Conservation (phyloP, 2,888 invertebrate species). For the Drosophila gaucha region DNA sequence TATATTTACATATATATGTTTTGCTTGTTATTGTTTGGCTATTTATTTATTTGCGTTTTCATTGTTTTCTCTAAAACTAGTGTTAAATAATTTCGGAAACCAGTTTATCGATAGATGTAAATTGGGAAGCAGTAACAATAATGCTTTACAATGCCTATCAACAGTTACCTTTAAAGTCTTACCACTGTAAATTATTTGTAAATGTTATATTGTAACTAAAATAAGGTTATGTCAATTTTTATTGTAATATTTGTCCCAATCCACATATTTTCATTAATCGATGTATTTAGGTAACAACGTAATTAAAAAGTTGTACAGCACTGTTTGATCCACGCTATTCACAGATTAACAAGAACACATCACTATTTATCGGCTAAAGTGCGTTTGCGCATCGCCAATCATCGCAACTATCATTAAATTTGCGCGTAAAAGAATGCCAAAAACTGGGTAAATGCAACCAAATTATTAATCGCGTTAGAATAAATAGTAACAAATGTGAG, state of each 20-base stretch:
- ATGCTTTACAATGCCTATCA: not conserved
- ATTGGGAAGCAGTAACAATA: not conserved
- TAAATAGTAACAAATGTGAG: slow-evolving; percentile 18
- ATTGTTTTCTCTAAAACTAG: slow-evolving; percentile 30
- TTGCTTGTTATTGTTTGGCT: slow-evolving; percentile 39
- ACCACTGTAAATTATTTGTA: no score
- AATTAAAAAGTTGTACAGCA: slow-evolving; percentile 15
- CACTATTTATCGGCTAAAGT: slow-evolving; percentile 28
- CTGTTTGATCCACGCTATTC: slow-evolving; percentile 42
- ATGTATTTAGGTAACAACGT: not conserved
- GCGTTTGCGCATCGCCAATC: slow-evolving; percentile 46
- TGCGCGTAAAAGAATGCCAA: slow-evolving; percentile 66
- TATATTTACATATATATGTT: slow-evolving; percentile 7
- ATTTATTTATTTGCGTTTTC: slow-evolving; percentile 41
- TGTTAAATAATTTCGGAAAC: slow-evolving; percentile 15
- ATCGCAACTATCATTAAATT: slow-evolving; percentile 59
- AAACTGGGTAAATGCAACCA: slow-evolving; percentile 37
- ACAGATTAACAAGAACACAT: slow-evolving; percentile 19
- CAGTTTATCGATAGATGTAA: slow-evolving; percentile 22
- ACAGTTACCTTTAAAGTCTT: not conserved
- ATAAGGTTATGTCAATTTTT: no score
- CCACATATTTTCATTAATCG: not conserved
- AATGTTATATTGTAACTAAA: no score
- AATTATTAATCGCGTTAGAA: slow-evolving; percentile 28
- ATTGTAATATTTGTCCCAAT: not conserved